Percentiles rank a stretch among this genome's conserved stretches.
Conservation (phyloP, 2,888 invertebrate genomes). For the Mongoloraphidia duomilia region DNA sequence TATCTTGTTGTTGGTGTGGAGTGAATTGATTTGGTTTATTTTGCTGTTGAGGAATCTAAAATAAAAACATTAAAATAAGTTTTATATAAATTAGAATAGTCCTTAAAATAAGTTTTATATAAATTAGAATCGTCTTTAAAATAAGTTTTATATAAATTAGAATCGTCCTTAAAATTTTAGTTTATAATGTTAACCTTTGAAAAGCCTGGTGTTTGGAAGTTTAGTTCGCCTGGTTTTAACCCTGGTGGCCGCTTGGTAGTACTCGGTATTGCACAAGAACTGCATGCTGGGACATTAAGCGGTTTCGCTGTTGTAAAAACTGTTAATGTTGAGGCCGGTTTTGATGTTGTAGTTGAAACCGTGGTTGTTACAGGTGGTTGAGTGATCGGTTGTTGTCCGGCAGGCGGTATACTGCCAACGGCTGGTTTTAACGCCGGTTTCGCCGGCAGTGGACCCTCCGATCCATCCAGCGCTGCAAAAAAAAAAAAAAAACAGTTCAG, state of each 20-base stretch:
- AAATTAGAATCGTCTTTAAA: too few relatives aligned
- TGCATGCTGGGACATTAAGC: constrained; percentile 35
- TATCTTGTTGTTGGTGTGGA: not conserved
- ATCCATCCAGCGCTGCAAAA: too few relatives aligned
- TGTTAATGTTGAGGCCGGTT: constrained; percentile 16
- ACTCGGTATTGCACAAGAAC: constrained; percentile 42
- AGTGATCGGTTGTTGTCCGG: constrained; percentile 10
- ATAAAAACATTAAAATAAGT: too few relatives aligned
- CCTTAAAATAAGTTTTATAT: too few relatives aligned
- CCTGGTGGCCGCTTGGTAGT: constrained; percentile 28
- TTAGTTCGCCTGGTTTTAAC: constrained; percentile 10
- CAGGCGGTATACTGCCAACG: constrained; percentile 2
- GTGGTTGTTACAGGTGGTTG: constrained; percentile 14
- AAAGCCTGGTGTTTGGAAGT: constrained; percentile 21
- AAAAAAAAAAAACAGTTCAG: too few relatives aligned
- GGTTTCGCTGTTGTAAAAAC: constrained; percentile 26
- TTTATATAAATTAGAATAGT: too few relatives aligned
- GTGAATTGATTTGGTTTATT: not conserved
- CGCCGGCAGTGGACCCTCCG: not conserved
- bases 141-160: too few relatives aligned
- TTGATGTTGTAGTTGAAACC: constrained; percentile 12
- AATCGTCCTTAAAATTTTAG: too few relatives aligned
- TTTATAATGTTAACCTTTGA: too few relatives aligned
- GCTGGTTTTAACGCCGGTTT: not conserved
- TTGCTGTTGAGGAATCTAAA: not conserved